These are phyloP conservation scores for Zophobas atratus DNA, from an alignment of 1,140 invertebrate species.

Conservation along the genomic window DNA sequence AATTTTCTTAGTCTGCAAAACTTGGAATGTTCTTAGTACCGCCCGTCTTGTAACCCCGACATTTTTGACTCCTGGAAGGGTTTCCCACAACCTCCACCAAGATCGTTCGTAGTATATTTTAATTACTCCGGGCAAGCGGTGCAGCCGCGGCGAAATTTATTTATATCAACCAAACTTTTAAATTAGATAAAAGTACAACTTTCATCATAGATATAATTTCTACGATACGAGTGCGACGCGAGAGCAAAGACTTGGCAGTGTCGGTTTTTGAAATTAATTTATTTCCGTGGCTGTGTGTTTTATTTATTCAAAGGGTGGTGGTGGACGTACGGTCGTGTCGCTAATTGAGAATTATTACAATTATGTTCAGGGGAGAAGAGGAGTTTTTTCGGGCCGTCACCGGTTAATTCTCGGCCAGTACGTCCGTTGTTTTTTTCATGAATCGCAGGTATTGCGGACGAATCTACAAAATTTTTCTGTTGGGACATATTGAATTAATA, in stretches of 20 bases:
- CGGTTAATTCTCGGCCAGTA: constrained; percentile 37
- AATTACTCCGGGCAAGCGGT: constrained; percentile 46
- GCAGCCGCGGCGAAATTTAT: constrained; percentile 51
- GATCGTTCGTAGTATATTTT: constrained; percentile 32
- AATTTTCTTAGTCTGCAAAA: too few species aligned
- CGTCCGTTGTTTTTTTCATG: constrained; percentile 55
- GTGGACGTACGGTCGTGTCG: constrained; percentile 55
- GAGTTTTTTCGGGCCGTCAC: constrained; percentile 28
- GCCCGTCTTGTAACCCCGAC: too few species aligned
- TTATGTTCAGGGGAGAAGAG: constrained; percentile 52
- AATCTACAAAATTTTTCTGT: constrained; percentile 61
- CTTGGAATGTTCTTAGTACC: too few species aligned
- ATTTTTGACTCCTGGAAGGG: too few species aligned
- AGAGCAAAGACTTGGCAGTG: constrained; percentile 54
- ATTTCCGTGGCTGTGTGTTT: constrained; percentile 57
- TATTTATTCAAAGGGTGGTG: constrained; percentile 63
- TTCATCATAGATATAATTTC: constrained; percentile 60
- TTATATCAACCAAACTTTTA: constrained; percentile 60
- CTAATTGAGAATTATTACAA: constrained; percentile 64
- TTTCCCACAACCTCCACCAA: too few species aligned
- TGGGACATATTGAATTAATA: constrained; percentile 64
- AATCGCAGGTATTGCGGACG: constrained; percentile 52
- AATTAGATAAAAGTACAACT: constrained; percentile 62
- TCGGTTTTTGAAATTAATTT: constrained; percentile 62
- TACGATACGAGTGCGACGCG: constrained; percentile 47